Evolutionary conservation across 2,888 invertebrate genomes (phyloP).

Genomic region (Tipula helvola): DNA sequence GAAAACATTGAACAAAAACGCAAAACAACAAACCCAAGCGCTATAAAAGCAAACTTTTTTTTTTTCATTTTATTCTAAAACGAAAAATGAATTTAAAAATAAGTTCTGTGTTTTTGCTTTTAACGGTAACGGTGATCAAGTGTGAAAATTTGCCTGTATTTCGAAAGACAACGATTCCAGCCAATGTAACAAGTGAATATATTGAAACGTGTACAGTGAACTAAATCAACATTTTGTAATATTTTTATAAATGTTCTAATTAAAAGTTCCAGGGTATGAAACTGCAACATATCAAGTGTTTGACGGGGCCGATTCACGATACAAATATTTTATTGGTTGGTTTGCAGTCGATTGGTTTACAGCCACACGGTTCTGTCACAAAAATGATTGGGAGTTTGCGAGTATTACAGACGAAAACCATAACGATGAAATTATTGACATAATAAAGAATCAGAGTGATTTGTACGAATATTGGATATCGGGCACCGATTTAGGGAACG

Average conservation of each 20-base stretch:
- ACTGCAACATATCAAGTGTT: background rate
- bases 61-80: background rate
- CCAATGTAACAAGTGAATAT: background rate
- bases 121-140: background rate
- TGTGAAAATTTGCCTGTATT: background rate
- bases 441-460: background rate
- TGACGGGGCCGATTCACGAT: background rate
- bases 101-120: background rate
- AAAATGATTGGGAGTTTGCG: background rate
- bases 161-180: background rate
- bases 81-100: background rate
- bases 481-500: background rate
- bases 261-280: background rate
- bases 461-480: slow-evolving; percentile 4
- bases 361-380: background rate
- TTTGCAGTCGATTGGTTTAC: background rate
- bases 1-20: background rate
- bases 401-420: background rate
- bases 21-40: background rate
- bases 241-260: background rate
- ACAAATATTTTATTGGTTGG: slow-evolving; percentile 5
- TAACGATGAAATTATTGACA: background rate
- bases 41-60: background rate
- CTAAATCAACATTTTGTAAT: background rate
- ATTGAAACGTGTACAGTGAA: background rate